Conservation (phyloP, 1,140 invertebrate genomes). For the Drosophila paulistorum region DNA sequence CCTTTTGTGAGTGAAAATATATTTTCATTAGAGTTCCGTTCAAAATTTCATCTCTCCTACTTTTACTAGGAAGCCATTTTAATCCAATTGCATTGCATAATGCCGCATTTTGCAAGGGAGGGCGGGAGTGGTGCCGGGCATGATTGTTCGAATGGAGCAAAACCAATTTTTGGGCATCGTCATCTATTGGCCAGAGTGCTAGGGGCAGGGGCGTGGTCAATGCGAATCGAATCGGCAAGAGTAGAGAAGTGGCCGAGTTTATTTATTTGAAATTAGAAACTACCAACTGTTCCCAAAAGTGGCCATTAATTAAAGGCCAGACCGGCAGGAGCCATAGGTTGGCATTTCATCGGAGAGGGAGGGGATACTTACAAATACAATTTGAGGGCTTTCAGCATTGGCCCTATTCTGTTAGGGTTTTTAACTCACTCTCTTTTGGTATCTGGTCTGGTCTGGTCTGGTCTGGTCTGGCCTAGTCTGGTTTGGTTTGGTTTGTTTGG, state of each 20-base stretch:
- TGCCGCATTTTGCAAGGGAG: slow-evolving; percentile 3
- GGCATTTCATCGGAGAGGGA: slow-evolving; percentile 31
- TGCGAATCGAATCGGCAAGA: slow-evolving; percentile 15
- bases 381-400: slow-evolving; percentile 23
- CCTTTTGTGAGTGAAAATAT: slow-evolving; percentile 20
- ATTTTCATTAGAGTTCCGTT: slow-evolving; percentile 33
- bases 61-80: not conserved
- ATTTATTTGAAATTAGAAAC: slow-evolving; percentile 71
- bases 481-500: not conserved
- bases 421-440: too few relatives aligned
- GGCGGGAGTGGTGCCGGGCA: too few relatives aligned
- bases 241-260: slow-evolving; percentile 21
- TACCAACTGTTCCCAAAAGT: slow-evolving; percentile 61
- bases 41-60: slow-evolving; percentile 9
- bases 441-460: not conserved
- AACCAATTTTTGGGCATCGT: not conserved
- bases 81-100: slow-evolving; percentile 50
- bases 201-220: slow-evolving; percentile 3
- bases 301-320: slow-evolving; percentile 60
- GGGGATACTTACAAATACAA: slow-evolving; percentile 46
- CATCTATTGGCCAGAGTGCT: not conserved
- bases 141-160: not conserved
- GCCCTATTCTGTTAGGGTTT: not conserved
- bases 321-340: slow-evolving; percentile 26
- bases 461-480: not conserved